Evolutionary conservation across 2,888 invertebrate genomes (phyloP).

Genomic region (Euphydryas editha): DNA sequence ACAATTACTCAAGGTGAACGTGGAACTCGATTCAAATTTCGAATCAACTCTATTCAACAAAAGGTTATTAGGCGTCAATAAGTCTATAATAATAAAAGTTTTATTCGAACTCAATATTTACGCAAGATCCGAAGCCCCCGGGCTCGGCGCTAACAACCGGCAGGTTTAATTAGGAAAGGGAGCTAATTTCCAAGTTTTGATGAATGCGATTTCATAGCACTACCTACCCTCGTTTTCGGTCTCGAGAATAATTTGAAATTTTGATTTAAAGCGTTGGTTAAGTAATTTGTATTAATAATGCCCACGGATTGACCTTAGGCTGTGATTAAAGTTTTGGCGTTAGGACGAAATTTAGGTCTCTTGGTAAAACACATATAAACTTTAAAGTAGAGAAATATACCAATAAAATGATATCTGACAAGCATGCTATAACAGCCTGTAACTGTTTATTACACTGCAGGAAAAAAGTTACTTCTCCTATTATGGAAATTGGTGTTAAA

Average conservation of each 20-base stretch:
- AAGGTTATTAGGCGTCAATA: slow-evolving; percentile 60
- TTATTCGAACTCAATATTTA: slow-evolving; percentile 73
- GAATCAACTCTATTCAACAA: slow-evolving; percentile 50
- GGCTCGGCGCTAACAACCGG: slow-evolving; percentile 67
- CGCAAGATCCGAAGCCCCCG: slow-evolving; percentile 58
- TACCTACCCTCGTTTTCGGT: slow-evolving; percentile 50
- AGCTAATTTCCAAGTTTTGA: slow-evolving; percentile 81
- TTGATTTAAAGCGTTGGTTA: slow-evolving; percentile 44
- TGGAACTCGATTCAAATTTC: slow-evolving; percentile 49
- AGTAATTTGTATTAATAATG: slow-evolving; percentile 32
- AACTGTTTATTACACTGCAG: too few relatives aligned
- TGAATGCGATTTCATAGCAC: slow-evolving; percentile 79
- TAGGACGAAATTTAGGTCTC: not conserved
- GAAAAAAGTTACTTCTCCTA: too few relatives aligned
- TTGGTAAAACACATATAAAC: not conserved
- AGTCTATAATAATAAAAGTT: slow-evolving; percentile 70
- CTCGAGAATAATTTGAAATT: slow-evolving; percentile 70
- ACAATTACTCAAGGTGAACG: slow-evolving; percentile 25
- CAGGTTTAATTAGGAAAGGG: slow-evolving; percentile 78
- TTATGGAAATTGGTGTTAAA: too few relatives aligned
- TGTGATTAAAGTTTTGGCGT: slow-evolving; percentile 8
- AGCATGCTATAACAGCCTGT: too few relatives aligned
- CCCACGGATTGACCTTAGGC: slow-evolving; percentile 5
- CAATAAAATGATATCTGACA: too few relatives aligned
- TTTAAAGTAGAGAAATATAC: too few relatives aligned